phyloP scores from a whole-genome alignment of 2,888 invertebrate species.

The Orthonevra nobilis region DNA sequence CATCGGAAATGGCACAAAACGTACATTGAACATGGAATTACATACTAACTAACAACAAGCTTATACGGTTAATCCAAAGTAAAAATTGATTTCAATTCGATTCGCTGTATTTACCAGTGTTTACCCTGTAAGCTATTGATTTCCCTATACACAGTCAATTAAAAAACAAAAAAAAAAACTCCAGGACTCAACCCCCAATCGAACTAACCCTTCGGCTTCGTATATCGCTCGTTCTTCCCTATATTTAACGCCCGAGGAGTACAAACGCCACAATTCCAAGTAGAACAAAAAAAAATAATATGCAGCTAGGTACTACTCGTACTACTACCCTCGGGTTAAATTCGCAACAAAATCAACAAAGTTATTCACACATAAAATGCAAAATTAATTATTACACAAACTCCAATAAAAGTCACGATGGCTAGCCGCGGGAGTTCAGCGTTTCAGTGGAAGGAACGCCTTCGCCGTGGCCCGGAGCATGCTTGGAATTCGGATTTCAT shows the following conservation, averaged over 20 bases:
- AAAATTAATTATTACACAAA: constrained; percentile 69
- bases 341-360: constrained; percentile 68
- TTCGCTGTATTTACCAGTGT: constrained; percentile 53
- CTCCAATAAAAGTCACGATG: constrained; percentile 63
- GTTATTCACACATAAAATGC: constrained; percentile 68
- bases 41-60: constrained; percentile 68
- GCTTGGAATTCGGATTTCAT: constrained; percentile 59
- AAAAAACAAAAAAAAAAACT: constrained; percentile 1
- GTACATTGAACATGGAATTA: constrained; percentile 66
- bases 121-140: constrained; percentile 61
- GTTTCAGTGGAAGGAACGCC: too few relatives aligned
- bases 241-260: not conserved
- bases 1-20: constrained; percentile 67
- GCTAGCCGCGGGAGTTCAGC: constrained; percentile 59
- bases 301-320: not conserved
- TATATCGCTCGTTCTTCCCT: not conserved
- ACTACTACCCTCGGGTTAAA: constrained; percentile 47
- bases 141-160: constrained; percentile 25
- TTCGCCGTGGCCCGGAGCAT: constrained; percentile 12
- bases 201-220: not conserved
- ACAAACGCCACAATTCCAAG: not conserved
- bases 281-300: not conserved
- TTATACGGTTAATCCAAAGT: constrained; percentile 67
- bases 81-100: constrained; percentile 69
- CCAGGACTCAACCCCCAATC: constrained; percentile 1